Conservation (phyloP, 2,888 invertebrate species). For the Diabrotica balteata region DNA sequence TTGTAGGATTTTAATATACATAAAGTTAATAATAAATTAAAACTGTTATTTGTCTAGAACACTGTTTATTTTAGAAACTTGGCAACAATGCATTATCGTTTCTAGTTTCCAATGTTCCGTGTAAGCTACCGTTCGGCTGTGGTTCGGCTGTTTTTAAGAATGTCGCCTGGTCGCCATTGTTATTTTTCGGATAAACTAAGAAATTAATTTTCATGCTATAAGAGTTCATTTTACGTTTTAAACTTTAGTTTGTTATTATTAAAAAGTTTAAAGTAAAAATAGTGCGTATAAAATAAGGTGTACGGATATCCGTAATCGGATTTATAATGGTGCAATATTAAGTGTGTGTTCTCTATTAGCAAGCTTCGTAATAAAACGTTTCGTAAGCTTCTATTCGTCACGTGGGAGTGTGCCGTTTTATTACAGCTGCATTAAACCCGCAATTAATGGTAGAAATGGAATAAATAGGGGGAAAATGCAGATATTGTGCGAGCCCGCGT, state of each 20-base stretch:
- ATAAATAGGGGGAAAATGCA: conserved; percentile 24
- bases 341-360: conserved; percentile 50
- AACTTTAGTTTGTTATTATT: conserved; percentile 18
- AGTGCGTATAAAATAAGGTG: conserved; percentile 32
- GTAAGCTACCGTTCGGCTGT: conserved; percentile 52
- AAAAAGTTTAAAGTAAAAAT: conserved; percentile 10
- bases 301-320: conserved; percentile 47
- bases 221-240: conserved; percentile 9
- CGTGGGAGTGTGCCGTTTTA: conserved; percentile 52
- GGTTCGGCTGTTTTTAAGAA: conserved; percentile 57
- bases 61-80: background rate
- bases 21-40: too few species aligned
- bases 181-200: conserved; percentile 54
- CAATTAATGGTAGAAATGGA: conserved; percentile 33
- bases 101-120: conserved; percentile 23
- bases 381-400: conserved; percentile 55
- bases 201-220: conserved; percentile 38
- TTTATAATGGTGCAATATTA: conserved; percentile 60
- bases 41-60: too few species aligned
- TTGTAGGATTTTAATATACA: too few species aligned
- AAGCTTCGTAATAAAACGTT: conserved; percentile 50
- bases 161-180: conserved; percentile 58
- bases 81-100: conserved; percentile 22
- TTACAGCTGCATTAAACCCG: conserved; percentile 37
- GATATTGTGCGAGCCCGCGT: conserved; percentile 19